Conservation (phyloP, 2,113 vertebrate species). For the Xenopus laevis region DNA sequence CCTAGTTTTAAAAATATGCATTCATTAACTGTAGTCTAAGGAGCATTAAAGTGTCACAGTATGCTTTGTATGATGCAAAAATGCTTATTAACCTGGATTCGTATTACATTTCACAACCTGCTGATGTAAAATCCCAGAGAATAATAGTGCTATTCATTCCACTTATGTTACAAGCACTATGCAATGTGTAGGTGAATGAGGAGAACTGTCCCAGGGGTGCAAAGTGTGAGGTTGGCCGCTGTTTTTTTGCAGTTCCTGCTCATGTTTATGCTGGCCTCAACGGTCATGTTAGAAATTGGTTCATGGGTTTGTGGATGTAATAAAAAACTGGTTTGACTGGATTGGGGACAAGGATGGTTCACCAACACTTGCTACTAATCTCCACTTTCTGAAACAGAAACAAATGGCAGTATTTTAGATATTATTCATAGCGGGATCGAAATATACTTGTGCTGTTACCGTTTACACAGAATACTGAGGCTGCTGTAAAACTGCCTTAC, state of each 20-base stretch:
- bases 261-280: neutral
- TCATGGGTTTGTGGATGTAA: too few species aligned
- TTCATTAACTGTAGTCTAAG: too few species aligned
- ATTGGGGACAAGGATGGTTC: conserved; percentile 16
- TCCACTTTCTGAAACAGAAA: too few species aligned
- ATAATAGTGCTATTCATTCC: conserved; percentile 67
- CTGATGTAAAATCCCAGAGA: conserved; percentile 42
- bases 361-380: too few species aligned
- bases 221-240: neutral
- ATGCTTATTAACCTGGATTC: conserved; percentile 58
- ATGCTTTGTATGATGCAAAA: conserved; percentile 58
- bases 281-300: neutral
- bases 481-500: neutral
- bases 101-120: conserved; percentile 62
- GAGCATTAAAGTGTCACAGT: conserved; percentile 53
- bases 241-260: neutral
- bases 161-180: conserved; percentile 3
- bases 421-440: conserved; percentile 3
- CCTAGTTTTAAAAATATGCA: too few species aligned
- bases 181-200: conserved; percentile 4
- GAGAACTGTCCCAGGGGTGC: conserved; percentile 12
- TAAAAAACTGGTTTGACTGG: conserved; percentile 25
- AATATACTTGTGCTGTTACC: neutral
- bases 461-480: neutral
- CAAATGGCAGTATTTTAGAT: too few species aligned